Conservation (phyloP, 2,797 vertebrate genomes). For the Amazona finschi region DNA sequence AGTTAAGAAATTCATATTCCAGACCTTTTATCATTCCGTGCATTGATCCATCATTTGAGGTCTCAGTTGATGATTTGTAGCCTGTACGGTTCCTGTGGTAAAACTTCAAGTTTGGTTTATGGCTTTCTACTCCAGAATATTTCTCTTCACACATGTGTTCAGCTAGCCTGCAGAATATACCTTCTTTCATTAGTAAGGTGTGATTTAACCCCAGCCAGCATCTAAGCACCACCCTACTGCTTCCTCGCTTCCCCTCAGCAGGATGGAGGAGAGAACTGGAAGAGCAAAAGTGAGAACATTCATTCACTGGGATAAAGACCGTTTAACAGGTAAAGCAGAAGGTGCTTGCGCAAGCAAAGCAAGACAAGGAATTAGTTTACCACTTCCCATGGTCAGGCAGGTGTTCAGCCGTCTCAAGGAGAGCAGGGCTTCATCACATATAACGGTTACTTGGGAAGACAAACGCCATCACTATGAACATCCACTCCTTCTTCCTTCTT, state of each 20-base stretch:
- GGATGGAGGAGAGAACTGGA: not conserved
- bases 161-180: not conserved
- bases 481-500: not conserved
- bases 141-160: not conserved
- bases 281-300: not conserved
- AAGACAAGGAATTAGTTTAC: not conserved
- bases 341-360: not conserved
- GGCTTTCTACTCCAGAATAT: not conserved
- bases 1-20: not conserved
- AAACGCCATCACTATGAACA: rapidly evolving
- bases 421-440: not conserved
- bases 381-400: not conserved
- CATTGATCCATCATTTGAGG: not conserved
- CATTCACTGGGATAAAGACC: not conserved
- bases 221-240: not conserved
- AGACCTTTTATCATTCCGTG: not conserved
- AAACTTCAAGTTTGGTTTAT: not conserved
- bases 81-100: not conserved
- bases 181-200: not conserved
- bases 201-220: not conserved
- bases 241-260: not conserved
- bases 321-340: not conserved
- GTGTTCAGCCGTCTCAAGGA: not conserved
- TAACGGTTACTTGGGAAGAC: not conserved
- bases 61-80: not conserved